phyloP scores from a whole-genome alignment of 2,797 vertebrate genomes.

The Taeniopygia guttata region DNA sequence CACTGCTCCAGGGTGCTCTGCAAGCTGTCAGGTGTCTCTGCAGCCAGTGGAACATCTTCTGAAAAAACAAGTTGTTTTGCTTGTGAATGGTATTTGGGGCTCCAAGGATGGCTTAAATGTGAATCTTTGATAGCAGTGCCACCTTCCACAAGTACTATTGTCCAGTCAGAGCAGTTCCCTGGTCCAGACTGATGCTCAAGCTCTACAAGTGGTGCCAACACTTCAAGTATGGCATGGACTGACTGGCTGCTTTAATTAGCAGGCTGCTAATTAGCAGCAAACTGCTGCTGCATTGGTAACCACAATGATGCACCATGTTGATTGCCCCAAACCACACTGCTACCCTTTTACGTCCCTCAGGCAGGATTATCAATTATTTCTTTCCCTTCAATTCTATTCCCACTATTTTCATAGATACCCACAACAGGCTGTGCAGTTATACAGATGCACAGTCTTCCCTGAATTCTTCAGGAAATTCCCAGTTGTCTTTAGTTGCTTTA shows the following conservation, averaged over 20 bases:
- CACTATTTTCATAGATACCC: background rate
- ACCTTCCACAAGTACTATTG: background rate
- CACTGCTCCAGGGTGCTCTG: constrained; percentile 53
- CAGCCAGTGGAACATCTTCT: constrained; percentile 27
- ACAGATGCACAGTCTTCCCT: background rate
- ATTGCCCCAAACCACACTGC: background rate
- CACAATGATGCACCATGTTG: background rate
- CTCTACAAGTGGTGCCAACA: background rate
- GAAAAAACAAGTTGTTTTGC: background rate
- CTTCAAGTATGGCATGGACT: background rate
- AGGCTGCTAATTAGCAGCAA: background rate
- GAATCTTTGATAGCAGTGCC: background rate
- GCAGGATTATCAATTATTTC: background rate
- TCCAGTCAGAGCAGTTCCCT: background rate
- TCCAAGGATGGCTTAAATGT: background rate
- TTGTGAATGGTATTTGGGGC: background rate
- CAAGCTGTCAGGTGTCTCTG: constrained; percentile 64
- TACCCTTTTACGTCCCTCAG: background rate
- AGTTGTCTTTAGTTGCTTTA: background rate
- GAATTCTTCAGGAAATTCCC: background rate
- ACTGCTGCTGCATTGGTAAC: background rate
- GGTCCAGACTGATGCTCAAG: background rate
- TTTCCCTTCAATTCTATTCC: background rate
- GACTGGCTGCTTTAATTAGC: background rate
- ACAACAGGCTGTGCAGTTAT: background rate